These are phyloP conservation scores for Plagodis pulveraria DNA, from an alignment of 2,888 invertebrate species.

Conservation along the genomic window DNA sequence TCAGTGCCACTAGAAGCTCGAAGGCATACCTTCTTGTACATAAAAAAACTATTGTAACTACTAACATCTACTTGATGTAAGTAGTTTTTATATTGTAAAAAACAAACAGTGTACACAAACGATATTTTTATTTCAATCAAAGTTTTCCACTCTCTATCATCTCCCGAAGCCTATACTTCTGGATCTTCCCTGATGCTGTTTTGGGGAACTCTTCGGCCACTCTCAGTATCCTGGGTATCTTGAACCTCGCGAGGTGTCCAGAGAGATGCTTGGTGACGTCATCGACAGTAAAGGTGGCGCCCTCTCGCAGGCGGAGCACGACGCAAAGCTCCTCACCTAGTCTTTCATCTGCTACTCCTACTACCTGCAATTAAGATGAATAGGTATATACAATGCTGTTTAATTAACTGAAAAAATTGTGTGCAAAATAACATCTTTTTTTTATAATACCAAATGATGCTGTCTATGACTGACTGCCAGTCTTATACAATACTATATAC, in stretches of 20 bases:
- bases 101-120: background rate
- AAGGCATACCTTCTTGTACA: too few relatives aligned
- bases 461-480: too few relatives aligned
- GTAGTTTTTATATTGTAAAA: too few relatives aligned
- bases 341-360: slow-evolving; percentile 90
- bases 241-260: slow-evolving; percentile 91
- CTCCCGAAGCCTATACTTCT: slow-evolving; percentile 87
- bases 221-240: slow-evolving; percentile 90
- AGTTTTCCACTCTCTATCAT: slow-evolving; percentile 73
- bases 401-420: too few relatives aligned
- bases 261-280: slow-evolving; percentile 86
- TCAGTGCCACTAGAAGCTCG: too few relatives aligned
- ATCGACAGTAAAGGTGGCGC: slow-evolving; percentile 77
- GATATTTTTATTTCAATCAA: slow-evolving; percentile 40
- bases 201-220: slow-evolving; percentile 90
- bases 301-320: slow-evolving; percentile 85
- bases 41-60: too few relatives aligned
- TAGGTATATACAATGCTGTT: too few relatives aligned
- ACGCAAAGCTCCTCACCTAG: slow-evolving; percentile 92
- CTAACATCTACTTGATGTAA: too few relatives aligned
- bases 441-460: too few relatives aligned
- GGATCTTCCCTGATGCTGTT: slow-evolving; percentile 93
- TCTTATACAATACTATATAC: too few relatives aligned
- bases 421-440: too few relatives aligned
- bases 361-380: slow-evolving; percentile 72